A percentile compares a stretch with the other conserved stretches of the same genome.
Evolutionary conservation across 2,113 vertebrate genomes (phyloP).

Genomic region (Centropristis striata): DNA sequence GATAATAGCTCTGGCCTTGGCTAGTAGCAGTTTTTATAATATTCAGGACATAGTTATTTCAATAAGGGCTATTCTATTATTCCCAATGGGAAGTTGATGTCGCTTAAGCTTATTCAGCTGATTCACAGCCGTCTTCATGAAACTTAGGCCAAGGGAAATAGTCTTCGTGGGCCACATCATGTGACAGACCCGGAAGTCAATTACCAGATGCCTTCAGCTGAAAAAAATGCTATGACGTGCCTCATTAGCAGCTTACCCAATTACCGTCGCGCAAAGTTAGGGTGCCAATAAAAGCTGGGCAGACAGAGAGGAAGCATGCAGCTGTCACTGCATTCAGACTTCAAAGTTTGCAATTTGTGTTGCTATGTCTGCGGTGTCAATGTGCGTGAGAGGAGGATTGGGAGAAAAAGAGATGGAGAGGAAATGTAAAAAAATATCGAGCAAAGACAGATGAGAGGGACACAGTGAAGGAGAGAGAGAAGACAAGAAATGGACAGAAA

Average conservation of each 20-base stretch:
- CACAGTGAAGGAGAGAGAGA: background rate
- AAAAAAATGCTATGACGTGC: constrained; percentile 4
- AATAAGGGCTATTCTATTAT: too few species aligned
- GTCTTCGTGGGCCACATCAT: too few species aligned
- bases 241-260: constrained; percentile 57
- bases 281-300: constrained; percentile 27
- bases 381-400: constrained; percentile 4
- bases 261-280: constrained; percentile 37
- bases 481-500: constrained; percentile 20
- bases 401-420: constrained; percentile 12
- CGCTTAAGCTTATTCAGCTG: too few species aligned
- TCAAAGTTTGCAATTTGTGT: constrained; percentile 63
- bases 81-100: too few species aligned
- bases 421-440: constrained; percentile 11
- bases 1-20: too few species aligned
- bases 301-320: constrained; percentile 30
- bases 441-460: background rate
- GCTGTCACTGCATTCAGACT: constrained; percentile 52
- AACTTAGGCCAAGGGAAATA: too few species aligned
- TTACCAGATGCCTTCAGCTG: constrained; percentile 29
- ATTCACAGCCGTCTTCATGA: too few species aligned
- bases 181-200: background rate
- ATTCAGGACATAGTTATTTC: too few species aligned
- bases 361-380: constrained; percentile 24
- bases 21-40: too few species aligned